Percentiles rank a stretch among this genome's conserved stretches.
Conservation (phyloP, 2,797 vertebrate genomes). For the Acanthurus lineatus region DNA sequence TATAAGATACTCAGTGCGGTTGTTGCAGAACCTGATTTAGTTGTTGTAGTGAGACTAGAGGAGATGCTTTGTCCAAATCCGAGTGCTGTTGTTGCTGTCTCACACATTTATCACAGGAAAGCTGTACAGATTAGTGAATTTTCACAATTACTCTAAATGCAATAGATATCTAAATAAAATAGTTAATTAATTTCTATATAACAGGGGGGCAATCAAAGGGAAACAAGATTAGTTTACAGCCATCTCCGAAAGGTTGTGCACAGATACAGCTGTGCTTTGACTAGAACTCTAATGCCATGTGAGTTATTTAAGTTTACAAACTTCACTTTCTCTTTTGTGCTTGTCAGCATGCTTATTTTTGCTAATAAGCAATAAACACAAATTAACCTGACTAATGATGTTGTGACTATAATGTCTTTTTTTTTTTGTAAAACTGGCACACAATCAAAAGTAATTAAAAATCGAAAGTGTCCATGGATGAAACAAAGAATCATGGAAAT, state of each 20-base stretch:
- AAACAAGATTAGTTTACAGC: background rate
- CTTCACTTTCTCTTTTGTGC: background rate
- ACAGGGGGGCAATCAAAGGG: background rate
- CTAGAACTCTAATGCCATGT: too few relatives aligned
- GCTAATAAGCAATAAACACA: constrained; percentile 1
- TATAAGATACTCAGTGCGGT: too few relatives aligned
- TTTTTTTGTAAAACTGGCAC: too few relatives aligned
- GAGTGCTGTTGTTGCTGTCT: too few relatives aligned
- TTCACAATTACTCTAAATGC: background rate
- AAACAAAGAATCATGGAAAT: background rate
- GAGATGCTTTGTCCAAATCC: too few relatives aligned
- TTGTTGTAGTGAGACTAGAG: too few relatives aligned
- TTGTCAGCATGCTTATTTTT: background rate
- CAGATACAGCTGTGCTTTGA: background rate
- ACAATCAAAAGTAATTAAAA: background rate
- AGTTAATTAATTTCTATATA: too few relatives aligned
- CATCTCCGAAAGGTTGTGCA: background rate
- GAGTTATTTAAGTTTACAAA: background rate
- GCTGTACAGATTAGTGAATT: too few relatives aligned
- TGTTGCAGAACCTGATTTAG: too few relatives aligned
- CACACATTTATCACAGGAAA: too few relatives aligned
- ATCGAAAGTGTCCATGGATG: background rate
- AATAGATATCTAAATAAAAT: too few relatives aligned
- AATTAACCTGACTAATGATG: background rate
- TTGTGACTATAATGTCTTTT: too few relatives aligned